Conservation (phyloP, 2,113 vertebrate species). For the Bombycilla garrulus region DNA sequence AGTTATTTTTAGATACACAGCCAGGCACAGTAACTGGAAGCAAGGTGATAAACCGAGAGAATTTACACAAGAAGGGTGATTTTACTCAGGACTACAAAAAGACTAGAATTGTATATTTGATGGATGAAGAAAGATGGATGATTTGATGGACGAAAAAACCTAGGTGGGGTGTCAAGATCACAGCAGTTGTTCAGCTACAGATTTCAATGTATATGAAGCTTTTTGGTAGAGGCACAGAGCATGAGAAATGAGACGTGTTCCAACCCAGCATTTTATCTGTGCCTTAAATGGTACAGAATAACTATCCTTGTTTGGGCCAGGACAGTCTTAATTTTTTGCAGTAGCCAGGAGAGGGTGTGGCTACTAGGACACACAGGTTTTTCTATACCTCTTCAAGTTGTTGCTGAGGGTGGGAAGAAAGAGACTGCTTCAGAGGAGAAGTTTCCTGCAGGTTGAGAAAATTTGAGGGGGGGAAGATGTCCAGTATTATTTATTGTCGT, state of each 20-base stretch:
- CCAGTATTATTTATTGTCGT: rapidly evolving
- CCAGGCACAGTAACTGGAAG: background rate
- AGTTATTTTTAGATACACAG: background rate
- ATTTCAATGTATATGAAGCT: background rate
- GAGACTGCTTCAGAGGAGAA: background rate
- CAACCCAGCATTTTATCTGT: background rate
- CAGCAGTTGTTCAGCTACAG: background rate
- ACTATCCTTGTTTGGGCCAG: background rate
- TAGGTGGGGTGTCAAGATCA: background rate
- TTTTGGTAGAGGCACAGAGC: background rate
- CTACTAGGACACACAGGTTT: background rate
- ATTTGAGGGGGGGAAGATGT: rapidly evolving
- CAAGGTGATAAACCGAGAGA: background rate
- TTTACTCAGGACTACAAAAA: background rate
- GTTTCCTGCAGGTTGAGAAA: background rate
- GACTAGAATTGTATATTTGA: background rate
- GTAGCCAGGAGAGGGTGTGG: background rate
- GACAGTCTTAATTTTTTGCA: background rate
- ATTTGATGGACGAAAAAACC: background rate
- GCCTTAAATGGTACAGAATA: background rate
- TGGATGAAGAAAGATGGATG: background rate
- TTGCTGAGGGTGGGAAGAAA: background rate
- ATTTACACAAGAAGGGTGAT: background rate
- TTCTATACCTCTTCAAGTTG: background rate
- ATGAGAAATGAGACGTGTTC: background rate